These are phyloP conservation scores for Euborellia annulipes DNA, from an alignment of 1,140 invertebrate genomes.

Conservation along the genomic window DNA sequence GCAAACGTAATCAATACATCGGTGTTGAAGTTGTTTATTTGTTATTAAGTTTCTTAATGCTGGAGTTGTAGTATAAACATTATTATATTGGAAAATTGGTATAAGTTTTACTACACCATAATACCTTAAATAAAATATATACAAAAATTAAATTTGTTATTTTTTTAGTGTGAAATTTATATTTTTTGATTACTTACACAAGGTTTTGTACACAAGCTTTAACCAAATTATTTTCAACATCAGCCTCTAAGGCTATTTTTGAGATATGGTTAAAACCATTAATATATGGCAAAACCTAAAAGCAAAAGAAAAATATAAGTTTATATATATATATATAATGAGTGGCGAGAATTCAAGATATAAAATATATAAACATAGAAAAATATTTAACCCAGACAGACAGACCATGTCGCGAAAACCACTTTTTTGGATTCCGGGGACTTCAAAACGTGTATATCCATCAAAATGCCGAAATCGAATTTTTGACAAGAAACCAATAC, in stretches of 20 bases:
- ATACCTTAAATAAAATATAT: slow-evolving; percentile 40
- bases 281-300: slow-evolving; percentile 69
- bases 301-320: background rate
- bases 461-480: too few species aligned
- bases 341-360: too few species aligned
- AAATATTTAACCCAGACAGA: too few species aligned
- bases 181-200: slow-evolving; percentile 41
- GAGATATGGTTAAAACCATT: slow-evolving; percentile 85
- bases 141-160: too few species aligned
- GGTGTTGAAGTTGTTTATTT: slow-evolving; percentile 49
- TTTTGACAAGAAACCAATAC: too few species aligned
- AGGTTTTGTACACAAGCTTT: slow-evolving; percentile 91
- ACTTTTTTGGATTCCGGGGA: too few species aligned
- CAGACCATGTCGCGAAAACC: too few species aligned
- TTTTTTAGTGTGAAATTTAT: background rate
- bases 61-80: slow-evolving; percentile 80
- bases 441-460: too few species aligned
- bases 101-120: slow-evolving; percentile 65
- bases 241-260: slow-evolving; percentile 62
- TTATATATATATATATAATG: too few species aligned
- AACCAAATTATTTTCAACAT: slow-evolving; percentile 85
- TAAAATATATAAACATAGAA: too few species aligned
- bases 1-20: slow-evolving; percentile 57
- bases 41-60: slow-evolving; percentile 54
- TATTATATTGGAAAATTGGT: slow-evolving; percentile 85